Evolutionary conservation across 1,140 invertebrate species (phyloP).

Genomic region (Tetranychus cinnabarinus): DNA sequence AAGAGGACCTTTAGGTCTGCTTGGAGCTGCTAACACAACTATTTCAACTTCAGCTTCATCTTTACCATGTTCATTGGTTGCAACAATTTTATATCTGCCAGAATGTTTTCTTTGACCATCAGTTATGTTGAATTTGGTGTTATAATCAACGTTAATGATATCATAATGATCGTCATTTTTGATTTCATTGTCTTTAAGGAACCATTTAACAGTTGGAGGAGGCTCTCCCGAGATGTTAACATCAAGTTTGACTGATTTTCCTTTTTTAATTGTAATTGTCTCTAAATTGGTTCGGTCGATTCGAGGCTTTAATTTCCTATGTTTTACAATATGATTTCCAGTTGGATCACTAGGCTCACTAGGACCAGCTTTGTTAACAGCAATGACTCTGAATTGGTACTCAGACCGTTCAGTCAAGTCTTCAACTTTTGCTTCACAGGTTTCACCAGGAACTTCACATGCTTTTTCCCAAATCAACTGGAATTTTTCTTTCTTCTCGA

Average conservation of each 20-base stretch:
- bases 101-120: constrained; percentile 64
- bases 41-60: constrained; percentile 84
- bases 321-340: constrained; percentile 17
- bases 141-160: constrained; percentile 43
- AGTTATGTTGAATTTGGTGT: constrained; percentile 42
- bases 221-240: constrained; percentile 86
- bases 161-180: not conserved
- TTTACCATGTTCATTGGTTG: constrained; percentile 63
- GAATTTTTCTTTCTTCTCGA: constrained; percentile 84
- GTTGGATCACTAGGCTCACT: constrained; percentile 50
- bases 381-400: constrained; percentile 88
- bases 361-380: constrained; percentile 82
- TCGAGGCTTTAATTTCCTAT: constrained; percentile 75
- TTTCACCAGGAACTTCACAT: constrained; percentile 48
- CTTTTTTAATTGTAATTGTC: constrained; percentile 71
- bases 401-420: constrained; percentile 43
- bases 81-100: constrained; percentile 71
- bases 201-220: constrained; percentile 70
- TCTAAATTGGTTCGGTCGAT: constrained; percentile 43
- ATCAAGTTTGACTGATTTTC: constrained; percentile 70
- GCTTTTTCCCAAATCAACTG: constrained; percentile 84
- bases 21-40: constrained; percentile 26
- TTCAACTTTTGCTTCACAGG: constrained; percentile 61
- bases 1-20: constrained; percentile 23
- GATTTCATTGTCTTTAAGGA: constrained; percentile 36